Base-by-base conservation (phyloP, 2,888 invertebrate genomes). In the Oconnorella tubifera region DNA sequence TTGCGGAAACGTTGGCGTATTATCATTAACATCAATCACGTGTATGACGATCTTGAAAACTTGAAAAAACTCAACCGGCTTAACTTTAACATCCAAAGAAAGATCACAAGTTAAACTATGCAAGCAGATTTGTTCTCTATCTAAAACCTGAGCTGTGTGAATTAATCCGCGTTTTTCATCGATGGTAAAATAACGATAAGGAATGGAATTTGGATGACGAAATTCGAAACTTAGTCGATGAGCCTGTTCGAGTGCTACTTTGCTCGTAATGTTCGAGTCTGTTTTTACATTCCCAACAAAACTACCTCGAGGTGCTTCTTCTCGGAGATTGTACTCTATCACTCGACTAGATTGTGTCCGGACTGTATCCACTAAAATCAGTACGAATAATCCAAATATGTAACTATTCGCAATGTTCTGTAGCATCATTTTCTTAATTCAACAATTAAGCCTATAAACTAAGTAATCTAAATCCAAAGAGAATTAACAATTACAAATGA, bases 1-100 rank as follows among this genome's bases (percentile, higher is more conserved):
- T 29, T 63, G 31, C n/a, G 63, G 59, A 82, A 97, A 97, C 1
- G 92, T 89, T 14, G 96, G 96, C 0, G 94, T 94, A 78, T 96
- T 94, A 82, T 96, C 93, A 81, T 97, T 97, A 1, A 95, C 92
- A 80, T 96, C 95, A 76, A 91, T 90, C 2, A 97, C 88, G 25
- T 69, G 68, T 10, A 81, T 53, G 25, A 59, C 33, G 28, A 64
- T 63, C 14, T 63, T 64, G 60, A 63, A 53, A 23, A 40, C n/a
- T 23, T 28, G 56, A 29, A 58, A 53, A 32, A 32, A 58, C 31
- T 59, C 29, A 23, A 1, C 10, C 19, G 59, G 33, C 51, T 50
- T 66, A 28, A 63, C 40, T 23, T 59, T 50, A 1, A 66, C 59
- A 19, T 59, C 63, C 23, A 66, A 48, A 4, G 23, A 29, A 40